phyloP scores from a whole-genome alignment of 2,888 invertebrate genomes.

The Pegoplata infirma region DNA sequence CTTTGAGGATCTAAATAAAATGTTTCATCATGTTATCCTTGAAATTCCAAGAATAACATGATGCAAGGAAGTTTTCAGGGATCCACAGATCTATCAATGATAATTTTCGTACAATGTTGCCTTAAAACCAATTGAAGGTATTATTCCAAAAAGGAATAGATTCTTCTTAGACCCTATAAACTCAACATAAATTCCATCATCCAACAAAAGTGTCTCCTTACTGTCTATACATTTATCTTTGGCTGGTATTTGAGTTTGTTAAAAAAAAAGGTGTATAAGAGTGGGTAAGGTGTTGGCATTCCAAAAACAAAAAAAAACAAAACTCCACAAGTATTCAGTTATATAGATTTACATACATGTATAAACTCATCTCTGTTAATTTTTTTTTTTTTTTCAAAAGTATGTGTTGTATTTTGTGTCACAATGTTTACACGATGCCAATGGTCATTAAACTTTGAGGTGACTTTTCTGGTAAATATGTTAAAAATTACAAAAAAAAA shows the following conservation, averaged over 20 bases:
- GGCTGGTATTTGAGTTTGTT: constrained; percentile 15
- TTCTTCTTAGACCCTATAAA: too few species aligned
- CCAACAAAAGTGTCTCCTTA: background rate
- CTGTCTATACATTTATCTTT: background rate
- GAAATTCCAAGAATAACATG: too few species aligned
- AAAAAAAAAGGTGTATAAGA: background rate
- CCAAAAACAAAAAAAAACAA: background rate
- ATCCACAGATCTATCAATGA: too few species aligned
- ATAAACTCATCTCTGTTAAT: background rate
- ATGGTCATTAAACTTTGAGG: constrained; percentile 47
- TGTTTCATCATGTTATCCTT: too few species aligned
- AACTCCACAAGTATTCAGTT: background rate
- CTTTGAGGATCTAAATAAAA: too few species aligned
- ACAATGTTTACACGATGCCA: constrained; percentile 40
- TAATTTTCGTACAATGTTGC: too few species aligned
- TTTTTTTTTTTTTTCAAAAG: background rate
- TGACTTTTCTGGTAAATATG: constrained; percentile 12
- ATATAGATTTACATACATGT: background rate
- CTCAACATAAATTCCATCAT: too few species aligned
- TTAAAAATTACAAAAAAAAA: background rate
- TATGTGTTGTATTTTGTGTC: constrained; percentile 1
- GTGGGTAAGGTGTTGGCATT: background rate
- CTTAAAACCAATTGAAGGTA: too few species aligned
- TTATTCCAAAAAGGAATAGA: too few species aligned
- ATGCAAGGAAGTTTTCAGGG: too few species aligned